Percentiles rank a stretch among this genome's conserved stretches.
Conservation (phyloP, 2,888 invertebrate genomes). For the Diaperis boleti region DNA sequence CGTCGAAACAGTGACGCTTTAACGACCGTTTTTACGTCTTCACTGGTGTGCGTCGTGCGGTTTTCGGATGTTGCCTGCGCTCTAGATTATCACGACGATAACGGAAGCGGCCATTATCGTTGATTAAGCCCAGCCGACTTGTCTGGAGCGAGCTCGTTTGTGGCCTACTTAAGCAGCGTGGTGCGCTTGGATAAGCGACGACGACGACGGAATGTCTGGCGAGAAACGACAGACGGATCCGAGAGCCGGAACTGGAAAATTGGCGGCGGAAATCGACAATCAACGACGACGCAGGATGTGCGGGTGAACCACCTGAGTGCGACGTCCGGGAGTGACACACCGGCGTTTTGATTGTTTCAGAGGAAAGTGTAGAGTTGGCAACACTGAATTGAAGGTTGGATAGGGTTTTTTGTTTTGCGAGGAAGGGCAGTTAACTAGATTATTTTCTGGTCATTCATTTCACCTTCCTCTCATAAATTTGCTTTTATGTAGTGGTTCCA, state of each 20-base stretch:
- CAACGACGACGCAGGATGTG: not conserved
- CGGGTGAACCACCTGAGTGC: too few species aligned
- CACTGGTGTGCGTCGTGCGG: not conserved
- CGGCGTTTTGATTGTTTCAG: too few species aligned
- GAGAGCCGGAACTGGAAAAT: not conserved
- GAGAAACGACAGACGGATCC: too few species aligned
- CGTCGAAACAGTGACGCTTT: not conserved
- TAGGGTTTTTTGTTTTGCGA: too few species aligned
- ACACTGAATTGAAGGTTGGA: too few species aligned
- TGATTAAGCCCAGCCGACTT: conserved; percentile 42
- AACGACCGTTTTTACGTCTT: not conserved
- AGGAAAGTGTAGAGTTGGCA: too few species aligned
- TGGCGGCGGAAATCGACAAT: not conserved
- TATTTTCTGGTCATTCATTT: too few species aligned
- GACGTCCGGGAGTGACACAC: too few species aligned
- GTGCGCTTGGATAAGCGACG: conserved; percentile 31
- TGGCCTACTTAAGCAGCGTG: conserved; percentile 43
- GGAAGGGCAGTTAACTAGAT: too few species aligned
- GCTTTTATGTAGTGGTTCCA: too few species aligned
- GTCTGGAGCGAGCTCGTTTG: conserved; percentile 36
- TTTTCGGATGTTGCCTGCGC: conserved; percentile 33
- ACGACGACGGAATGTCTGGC: conserved; percentile 27
- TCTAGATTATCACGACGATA: conserved; percentile 41
- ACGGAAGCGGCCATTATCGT: conserved; percentile 44
- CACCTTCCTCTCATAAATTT: too few species aligned